Percentiles rank a stretch among this genome's conserved stretches.
phyloP scores from a whole-genome alignment of 2,888 invertebrate genomes.

The Aethes cnicana region DNA sequence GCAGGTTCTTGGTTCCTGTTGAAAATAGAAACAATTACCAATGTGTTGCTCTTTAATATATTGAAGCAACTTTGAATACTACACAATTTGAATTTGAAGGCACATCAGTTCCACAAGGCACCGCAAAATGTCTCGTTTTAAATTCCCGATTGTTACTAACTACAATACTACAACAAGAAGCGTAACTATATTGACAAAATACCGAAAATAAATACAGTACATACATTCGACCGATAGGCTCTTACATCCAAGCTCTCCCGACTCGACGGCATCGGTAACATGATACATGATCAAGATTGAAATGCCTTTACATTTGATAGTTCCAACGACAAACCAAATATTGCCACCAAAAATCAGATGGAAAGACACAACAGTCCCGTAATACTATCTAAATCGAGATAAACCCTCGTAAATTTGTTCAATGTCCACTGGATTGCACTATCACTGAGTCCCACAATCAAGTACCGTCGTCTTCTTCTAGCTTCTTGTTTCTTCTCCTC shows the following conservation, averaged over 20 bases:
- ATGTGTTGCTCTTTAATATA: not conserved
- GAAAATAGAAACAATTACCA: not conserved
- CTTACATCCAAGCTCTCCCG: constrained; percentile 41
- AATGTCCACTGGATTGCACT: constrained; percentile 62
- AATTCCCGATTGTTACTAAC: constrained; percentile 53
- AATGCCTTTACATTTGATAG: constrained; percentile 37
- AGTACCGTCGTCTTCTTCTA: constrained; percentile 66
- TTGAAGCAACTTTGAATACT: not conserved
- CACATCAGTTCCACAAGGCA: constrained; percentile 47
- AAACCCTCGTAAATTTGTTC: constrained; percentile 56
- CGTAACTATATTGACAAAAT: constrained; percentile 56
- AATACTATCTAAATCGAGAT: constrained; percentile 58
- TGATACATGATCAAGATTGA: constrained; percentile 34
- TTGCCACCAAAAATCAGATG: constrained; percentile 11
- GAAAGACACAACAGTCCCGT: constrained; percentile 37
- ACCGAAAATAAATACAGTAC: constrained; percentile 57
- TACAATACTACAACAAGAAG: constrained; percentile 65
- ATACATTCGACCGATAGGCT: constrained; percentile 62
- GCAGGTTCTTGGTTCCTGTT: too few relatives aligned
- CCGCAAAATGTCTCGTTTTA: constrained; percentile 56
- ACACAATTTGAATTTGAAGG: constrained; percentile 17
- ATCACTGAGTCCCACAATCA: constrained; percentile 54
- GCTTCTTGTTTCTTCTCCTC: constrained; percentile 59
- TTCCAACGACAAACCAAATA: constrained; percentile 26
- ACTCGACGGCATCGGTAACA: constrained; percentile 52